A percentile compares a stretch with the other conserved stretches of the same genome.
Conservation (phyloP, 1,140 invertebrate genomes). For the Lepidurus apus region DNA sequence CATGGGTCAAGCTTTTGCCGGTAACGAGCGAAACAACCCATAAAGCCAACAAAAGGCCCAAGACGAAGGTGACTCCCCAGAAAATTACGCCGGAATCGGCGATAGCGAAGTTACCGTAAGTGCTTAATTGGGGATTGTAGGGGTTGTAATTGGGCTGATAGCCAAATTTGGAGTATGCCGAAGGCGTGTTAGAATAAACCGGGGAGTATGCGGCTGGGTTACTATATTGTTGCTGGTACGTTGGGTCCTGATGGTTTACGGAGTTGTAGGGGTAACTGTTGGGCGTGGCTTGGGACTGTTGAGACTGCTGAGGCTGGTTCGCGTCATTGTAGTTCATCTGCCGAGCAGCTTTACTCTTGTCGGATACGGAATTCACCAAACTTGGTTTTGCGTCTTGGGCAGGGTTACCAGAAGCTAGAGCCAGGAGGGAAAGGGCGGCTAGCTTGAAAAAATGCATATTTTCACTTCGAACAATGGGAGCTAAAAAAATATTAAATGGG, state of each 20-base stretch:
- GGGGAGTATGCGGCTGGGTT: neutral
- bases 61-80: conserved; percentile 26
- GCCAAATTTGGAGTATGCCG: neutral
- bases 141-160: conserved; percentile 11
- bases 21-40: conserved; percentile 27
- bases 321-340: conserved; percentile 4
- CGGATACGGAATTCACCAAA: neutral
- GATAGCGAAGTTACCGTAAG: conserved; percentile 28
- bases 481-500: neutral
- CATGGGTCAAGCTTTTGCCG: conserved; percentile 19
- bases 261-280: neutral
- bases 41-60: conserved; percentile 7
- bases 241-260: neutral
- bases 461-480: neutral
- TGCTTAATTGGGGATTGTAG: conserved; percentile 27
- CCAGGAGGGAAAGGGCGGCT: neutral
- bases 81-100: conserved; percentile 28
- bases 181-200: neutral
- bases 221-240: neutral
- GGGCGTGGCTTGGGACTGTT: neutral
- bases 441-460: neutral
- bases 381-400: neutral
- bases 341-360: neutral
- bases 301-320: neutral
- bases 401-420: neutral